These are phyloP conservation scores for Drosophila tanythrix DNA, from an alignment of 2,888 invertebrate genomes.

Conservation along the genomic window DNA sequence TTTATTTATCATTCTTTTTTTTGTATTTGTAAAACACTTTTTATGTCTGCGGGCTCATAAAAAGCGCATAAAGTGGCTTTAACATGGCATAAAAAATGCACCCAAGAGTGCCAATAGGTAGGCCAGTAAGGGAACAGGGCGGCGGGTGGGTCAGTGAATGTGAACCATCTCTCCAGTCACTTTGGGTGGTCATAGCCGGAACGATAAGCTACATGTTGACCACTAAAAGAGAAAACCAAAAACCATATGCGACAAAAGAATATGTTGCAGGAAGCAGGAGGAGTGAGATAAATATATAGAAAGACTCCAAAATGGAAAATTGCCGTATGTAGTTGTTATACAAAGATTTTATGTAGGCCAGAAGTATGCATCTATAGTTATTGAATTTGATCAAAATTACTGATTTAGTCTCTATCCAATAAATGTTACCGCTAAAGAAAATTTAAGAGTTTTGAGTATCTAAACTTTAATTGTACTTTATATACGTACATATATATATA, in stretches of 20 bases:
- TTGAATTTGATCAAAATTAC: not conserved
- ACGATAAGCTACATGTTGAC: conserved; percentile 34
- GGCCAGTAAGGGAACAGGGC: conserved; percentile 1
- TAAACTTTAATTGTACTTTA: not conserved
- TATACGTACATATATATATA: not conserved
- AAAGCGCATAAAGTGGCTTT: conserved; percentile 81
- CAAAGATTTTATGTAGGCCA: not conserved
- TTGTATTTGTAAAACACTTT: conserved; percentile 56
- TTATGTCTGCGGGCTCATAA: conserved; percentile 78
- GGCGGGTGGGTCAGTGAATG: conserved; percentile 34
- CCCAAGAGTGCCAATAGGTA: conserved; percentile 71
- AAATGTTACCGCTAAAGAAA: not conserved
- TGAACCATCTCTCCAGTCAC: conserved; percentile 41
- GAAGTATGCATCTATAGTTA: not conserved
- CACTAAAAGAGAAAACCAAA: conserved; percentile 30
- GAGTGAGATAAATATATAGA: not conserved
- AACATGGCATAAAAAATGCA: conserved; percentile 79
- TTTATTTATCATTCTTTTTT: not conserved
- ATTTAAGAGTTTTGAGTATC: not conserved
- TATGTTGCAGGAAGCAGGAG: conserved; percentile 7
- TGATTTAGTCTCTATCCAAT: not conserved
- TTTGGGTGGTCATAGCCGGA: conserved; percentile 49
- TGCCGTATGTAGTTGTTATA: not conserved
- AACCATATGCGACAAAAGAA: conserved; percentile 43
- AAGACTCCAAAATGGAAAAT: not conserved